Evolutionary conservation across 2,797 vertebrate genomes (phyloP).

Genomic region (Phoebastria nigripes): DNA sequence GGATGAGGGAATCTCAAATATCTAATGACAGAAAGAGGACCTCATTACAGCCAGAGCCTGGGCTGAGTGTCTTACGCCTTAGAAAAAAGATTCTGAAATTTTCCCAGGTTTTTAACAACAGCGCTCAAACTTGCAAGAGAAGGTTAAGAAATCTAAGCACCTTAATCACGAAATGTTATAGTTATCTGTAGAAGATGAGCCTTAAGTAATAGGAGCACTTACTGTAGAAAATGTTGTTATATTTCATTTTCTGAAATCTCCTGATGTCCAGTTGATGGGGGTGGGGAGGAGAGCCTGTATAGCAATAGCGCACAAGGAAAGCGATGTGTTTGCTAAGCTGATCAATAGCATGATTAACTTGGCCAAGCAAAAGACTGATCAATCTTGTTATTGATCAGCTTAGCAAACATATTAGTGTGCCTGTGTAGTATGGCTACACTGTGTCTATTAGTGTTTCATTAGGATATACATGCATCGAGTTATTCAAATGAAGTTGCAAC

Average conservation of each 20-base stretch:
- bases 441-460: constrained; percentile 35
- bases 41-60: background rate
- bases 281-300: background rate
- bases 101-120: constrained; percentile 11
- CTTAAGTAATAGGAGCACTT: constrained; percentile 54
- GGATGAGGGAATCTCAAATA: background rate
- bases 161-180: background rate
- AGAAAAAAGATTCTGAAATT: background rate
- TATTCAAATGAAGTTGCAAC: constrained; percentile 49
- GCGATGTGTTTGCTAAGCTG: constrained; percentile 51
- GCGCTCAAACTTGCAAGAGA: background rate
- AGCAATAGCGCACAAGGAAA: background rate
- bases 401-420: constrained; percentile 61
- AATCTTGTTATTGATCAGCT: constrained; percentile 76
- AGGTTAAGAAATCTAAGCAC: background rate
- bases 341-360: constrained; percentile 76
- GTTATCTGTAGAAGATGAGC: constrained; percentile 28
- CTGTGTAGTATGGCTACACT: background rate
- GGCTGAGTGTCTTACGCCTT: background rate
- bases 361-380: constrained; percentile 60
- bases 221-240: constrained; percentile 27
- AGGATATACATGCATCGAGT: background rate
- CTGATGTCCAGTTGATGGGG: background rate
- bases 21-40: background rate
- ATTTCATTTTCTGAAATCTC: constrained; percentile 62